A percentile compares a stretch with the other conserved stretches of the same genome.
These are phyloP conservation scores for Apocrypta bakeri DNA, from an alignment of 1,140 invertebrate species.

Conservation along the genomic window DNA sequence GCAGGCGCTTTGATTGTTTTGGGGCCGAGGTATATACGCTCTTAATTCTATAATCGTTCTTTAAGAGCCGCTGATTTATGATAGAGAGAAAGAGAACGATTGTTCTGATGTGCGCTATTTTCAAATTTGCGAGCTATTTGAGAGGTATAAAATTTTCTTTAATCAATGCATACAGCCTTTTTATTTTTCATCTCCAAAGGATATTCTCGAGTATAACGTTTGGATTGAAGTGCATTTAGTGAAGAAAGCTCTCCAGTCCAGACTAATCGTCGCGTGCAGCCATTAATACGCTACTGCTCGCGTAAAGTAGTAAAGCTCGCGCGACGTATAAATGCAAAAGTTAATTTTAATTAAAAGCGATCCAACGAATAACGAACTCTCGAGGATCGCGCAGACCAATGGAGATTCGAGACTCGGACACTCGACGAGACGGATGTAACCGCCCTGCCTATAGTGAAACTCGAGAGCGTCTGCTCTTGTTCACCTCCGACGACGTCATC, in stretches of 20 bases:
- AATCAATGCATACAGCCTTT: neutral
- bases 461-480: neutral
- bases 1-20: slow-evolving; percentile 10
- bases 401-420: neutral
- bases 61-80: neutral
- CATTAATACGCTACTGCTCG: slow-evolving; percentile 17
- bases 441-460: slow-evolving; percentile 15
- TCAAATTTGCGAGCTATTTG: neutral
- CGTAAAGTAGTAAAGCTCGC: too few species aligned
- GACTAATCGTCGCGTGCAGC: slow-evolving; percentile 6
- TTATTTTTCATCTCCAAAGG: neutral
- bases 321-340: neutral
- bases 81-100: too few species aligned
- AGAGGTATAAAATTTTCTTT: neutral
- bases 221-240: neutral
- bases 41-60: slow-evolving; percentile 27
- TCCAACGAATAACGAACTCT: slow-evolving; percentile 17
- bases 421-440: slow-evolving; percentile 7
- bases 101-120: neutral
- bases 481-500: neutral
- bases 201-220: neutral
- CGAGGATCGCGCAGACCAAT: neutral
- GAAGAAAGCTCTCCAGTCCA: neutral
- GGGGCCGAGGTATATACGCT: neutral
- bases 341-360: slow-evolving; percentile 30